Evolutionary conservation across 2,113 vertebrate species (phyloP).

Genomic region (Lycocorax pyrrhopterus): DNA sequence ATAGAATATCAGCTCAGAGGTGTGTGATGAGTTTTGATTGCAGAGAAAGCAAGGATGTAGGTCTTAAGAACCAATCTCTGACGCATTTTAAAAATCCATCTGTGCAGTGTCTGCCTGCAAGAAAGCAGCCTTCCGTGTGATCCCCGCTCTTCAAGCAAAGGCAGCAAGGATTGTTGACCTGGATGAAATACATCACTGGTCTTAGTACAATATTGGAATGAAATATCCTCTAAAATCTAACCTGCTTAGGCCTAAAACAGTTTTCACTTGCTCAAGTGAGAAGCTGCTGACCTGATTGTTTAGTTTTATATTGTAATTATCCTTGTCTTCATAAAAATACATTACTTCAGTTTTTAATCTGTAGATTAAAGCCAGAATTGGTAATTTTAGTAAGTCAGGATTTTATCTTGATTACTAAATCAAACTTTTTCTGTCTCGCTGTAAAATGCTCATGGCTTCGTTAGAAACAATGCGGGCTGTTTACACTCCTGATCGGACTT

Average conservation of each 20-base stretch:
- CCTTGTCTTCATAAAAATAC: background rate
- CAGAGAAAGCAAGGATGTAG: background rate
- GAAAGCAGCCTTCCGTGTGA: background rate
- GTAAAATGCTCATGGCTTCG: background rate
- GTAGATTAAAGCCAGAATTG: background rate
- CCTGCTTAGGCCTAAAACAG: background rate
- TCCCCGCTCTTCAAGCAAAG: background rate
- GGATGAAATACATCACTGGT: background rate
- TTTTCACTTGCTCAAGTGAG: background rate
- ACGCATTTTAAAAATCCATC: background rate
- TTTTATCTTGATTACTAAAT: background rate
- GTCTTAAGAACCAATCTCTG: background rate
- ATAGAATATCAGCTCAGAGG: background rate
- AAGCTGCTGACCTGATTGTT: background rate
- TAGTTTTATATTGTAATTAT: background rate
- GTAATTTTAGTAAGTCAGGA: background rate
- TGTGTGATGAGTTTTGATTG: background rate
- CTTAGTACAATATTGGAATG: background rate
- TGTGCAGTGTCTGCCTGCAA: background rate
- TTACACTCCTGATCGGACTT: background rate
- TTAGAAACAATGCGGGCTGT: background rate
- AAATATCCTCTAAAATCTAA: background rate
- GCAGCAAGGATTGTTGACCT: background rate
- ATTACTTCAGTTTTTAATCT: background rate
- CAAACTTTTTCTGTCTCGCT: background rate